Evolutionary conservation across 2,797 vertebrate genomes (phyloP).

Genomic region (Pygocentrus nattereri): DNA sequence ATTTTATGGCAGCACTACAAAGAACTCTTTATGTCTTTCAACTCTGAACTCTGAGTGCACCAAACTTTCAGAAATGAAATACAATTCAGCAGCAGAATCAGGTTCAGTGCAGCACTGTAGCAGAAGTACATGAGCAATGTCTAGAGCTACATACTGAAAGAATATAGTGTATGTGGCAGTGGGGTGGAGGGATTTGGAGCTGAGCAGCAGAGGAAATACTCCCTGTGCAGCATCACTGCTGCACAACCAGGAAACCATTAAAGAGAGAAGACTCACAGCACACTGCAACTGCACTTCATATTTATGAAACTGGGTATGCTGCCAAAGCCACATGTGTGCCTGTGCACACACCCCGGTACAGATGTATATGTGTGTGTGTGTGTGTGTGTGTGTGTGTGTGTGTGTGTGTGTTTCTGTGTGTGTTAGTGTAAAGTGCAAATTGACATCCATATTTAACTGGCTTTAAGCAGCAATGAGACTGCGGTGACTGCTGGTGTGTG

Average conservation of each 20-base stretch:
- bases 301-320: neutral
- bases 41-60: too few relatives aligned
- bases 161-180: slow-evolving; percentile 5
- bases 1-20: neutral
- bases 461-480: neutral
- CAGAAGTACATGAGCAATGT: neutral
- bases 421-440: neutral
- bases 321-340: slow-evolving; percentile 25
- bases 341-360: slow-evolving; percentile 10
- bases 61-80: neutral
- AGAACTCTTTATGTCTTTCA: too few relatives aligned
- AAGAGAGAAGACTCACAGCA: slow-evolving; percentile 9
- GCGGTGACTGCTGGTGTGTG: neutral
- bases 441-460: neutral
- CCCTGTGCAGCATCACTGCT: slow-evolving; percentile 21
- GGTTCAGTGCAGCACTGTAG: neutral
- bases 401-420: too few relatives aligned
- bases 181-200: slow-evolving; percentile 9
- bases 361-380: neutral
- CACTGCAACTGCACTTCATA: slow-evolving; percentile 4
- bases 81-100: neutral
- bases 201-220: neutral
- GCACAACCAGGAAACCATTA: slow-evolving; percentile 19
- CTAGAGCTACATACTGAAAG: neutral
- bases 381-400: neutral